Evolutionary conservation across 2,888 invertebrate species (phyloP), one percentile per base, ranked within the genome.

Genomic region (Trachelus tabidus): DNA sequence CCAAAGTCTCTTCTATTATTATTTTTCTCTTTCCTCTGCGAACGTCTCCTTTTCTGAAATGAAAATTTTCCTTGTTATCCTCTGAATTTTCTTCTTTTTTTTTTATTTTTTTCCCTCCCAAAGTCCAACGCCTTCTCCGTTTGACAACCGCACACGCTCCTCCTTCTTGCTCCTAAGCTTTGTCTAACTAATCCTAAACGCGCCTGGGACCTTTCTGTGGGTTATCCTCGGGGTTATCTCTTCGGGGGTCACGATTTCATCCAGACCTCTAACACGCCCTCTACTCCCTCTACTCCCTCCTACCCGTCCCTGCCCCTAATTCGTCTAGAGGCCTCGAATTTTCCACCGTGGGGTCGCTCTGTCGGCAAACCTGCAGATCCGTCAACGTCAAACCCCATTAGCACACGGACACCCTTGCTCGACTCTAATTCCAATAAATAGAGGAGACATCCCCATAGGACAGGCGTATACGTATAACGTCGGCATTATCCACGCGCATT

Each of bases 341-440:
- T 56, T 56, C 56, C 56, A 56, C 71, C 15, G 71, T 71, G 71
- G 71, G 31, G 71, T 31, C 6, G 34, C 71, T 31, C 31, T 71
- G 71, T 71, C 71, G 34, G 85, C 84, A 56, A 87, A 87, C 86
- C 85, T 83, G 83, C 77, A 88, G 84, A 88, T 89, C 85, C 89
- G 87, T 89, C 89, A 89, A 87, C 80, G 88, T 89, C 89, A 85
- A 86, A 89, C 85, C 89, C 88, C 84, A 89, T 89, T 89, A 89
- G 86, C 84, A 79, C 80, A 79, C 82, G 82, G 82, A 82, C 82
- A 78, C 81, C 81, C 79, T 83, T 82, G 81, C 79, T 80, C 76
- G 83, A 75, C 81, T 83, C 84, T 87, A 87, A 88, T 86, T 85
- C 86, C 83, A 74, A 80, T 80, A 77, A 83, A 84, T 83, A 81